phyloP scores from a whole-genome alignment of 2,888 invertebrate genomes.

The Lithophane socia region DNA sequence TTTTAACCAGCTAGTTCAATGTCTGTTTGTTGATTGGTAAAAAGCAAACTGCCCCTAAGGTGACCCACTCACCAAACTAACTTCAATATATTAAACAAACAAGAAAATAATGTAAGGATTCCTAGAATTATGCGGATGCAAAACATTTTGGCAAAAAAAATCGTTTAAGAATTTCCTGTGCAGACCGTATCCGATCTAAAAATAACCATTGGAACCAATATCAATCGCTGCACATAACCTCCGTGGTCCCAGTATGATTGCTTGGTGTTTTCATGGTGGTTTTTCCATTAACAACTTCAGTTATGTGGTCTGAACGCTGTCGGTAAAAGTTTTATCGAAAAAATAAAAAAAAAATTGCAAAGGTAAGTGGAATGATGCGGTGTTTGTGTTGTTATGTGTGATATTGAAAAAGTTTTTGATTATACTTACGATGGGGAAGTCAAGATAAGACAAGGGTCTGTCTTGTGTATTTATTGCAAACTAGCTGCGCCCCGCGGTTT shows the following conservation, averaged over 20 bases:
- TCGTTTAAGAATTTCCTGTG: slow-evolving; percentile 20
- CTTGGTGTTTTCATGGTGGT: slow-evolving; percentile 36
- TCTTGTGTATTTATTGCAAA: background rate
- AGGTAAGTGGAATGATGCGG: slow-evolving; percentile 13
- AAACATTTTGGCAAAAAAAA: slow-evolving; percentile 36
- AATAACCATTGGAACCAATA: slow-evolving; percentile 43
- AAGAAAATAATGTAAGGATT: background rate
- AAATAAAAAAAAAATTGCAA: background rate
- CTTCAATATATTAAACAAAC: background rate
- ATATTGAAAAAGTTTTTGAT: slow-evolving; percentile 28
- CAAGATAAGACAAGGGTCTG: background rate
- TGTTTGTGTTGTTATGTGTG: background rate
- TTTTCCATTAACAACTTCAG: slow-evolving; percentile 41
- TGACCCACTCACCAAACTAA: too few relatives aligned
- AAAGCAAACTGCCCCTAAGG: too few relatives aligned
- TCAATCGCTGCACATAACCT: slow-evolving; percentile 38
- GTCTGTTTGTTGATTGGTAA: too few relatives aligned
- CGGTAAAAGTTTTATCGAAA: slow-evolving; percentile 43
- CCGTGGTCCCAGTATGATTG: slow-evolving; percentile 50
- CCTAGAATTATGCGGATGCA: background rate
- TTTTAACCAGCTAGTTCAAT: too few relatives aligned
- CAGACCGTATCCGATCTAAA: slow-evolving; percentile 23
- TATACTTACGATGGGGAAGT: background rate
- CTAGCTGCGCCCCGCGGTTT: too few relatives aligned
- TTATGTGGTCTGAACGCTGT: slow-evolving; percentile 13